These are phyloP conservation scores for Phylloscopus trochiloides DNA, from an alignment of 2,113 vertebrate genomes.

Conservation along the genomic window DNA sequence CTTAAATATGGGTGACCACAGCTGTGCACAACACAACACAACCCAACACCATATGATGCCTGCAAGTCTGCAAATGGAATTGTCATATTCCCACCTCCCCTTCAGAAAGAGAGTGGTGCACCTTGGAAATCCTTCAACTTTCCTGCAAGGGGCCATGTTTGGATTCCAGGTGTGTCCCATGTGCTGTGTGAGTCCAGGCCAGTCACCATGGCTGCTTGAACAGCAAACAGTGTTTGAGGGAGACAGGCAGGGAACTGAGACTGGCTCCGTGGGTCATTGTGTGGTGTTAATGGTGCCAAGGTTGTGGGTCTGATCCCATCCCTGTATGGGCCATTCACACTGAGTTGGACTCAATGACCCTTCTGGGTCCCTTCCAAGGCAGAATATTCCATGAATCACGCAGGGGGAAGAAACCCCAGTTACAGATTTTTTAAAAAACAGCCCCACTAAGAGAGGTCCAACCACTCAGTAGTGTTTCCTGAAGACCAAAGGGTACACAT, in stretches of 20 bases:
- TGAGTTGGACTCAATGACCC: rapidly evolving
- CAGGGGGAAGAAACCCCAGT: not conserved
- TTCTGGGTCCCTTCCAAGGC: not conserved
- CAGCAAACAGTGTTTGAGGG: not conserved
- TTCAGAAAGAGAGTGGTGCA: not conserved
- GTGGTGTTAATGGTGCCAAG: not conserved
- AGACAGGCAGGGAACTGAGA: not conserved
- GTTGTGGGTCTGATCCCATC: not conserved
- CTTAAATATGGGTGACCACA: not conserved
- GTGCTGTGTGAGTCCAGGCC: rapidly evolving
- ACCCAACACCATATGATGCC: not conserved
- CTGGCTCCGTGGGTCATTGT: too few relatives aligned
- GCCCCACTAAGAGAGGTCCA: not conserved
- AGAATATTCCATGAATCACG: rapidly evolving
- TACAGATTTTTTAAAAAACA: not conserved
- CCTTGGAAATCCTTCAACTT: not conserved
- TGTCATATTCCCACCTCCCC: not conserved
- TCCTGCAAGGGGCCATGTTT: not conserved
- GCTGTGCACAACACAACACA: rapidly evolving
- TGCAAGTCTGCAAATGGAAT: not conserved
- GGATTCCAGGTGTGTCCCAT: not conserved
- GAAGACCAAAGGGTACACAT: not conserved
- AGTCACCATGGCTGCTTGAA: not conserved
- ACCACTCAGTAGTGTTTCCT: not conserved
- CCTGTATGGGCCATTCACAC: not conserved